Evolutionary conservation across 2,113 vertebrate genomes (phyloP), one percentile per base, ranked within the genome.

Genomic region (Thunnus thynnus): DNA sequence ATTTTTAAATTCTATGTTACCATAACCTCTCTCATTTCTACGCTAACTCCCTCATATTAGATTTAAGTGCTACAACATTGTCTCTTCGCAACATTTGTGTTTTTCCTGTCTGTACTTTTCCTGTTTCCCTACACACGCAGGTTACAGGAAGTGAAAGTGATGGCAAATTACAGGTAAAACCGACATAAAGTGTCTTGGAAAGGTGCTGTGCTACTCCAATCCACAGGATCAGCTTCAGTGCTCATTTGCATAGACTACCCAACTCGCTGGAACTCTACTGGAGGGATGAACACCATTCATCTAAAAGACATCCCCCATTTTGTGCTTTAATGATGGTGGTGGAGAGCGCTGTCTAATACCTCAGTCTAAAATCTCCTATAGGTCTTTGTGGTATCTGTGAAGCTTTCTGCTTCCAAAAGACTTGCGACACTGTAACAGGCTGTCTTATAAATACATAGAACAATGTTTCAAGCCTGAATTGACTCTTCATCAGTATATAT

Each of bases 81-180:
- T 54, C 47, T 52, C 32, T 61, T 61, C 41, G 22, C 54, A 71
- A 63, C 3, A 20, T 14, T 25, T 61, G 13, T 78, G 51, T 47
- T 32, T 4, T 66, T 13, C 2, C 36, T 2, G 27, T 41, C 1
- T 41, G 36, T 41, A 41, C 36, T 41, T 5, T 41, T 9, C 8
- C 9, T 41, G 9, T 41, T 9, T 36, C 36, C 36, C 36, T 41
- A 41, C 36, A 41, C 7, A 41, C 8, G 6, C 7, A 41, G 1
- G 36, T 41, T 41, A 41, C 36, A 41, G 36, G 36, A 41, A 41
- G 36, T 41, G 36, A 41, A 41, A 41, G 36, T 41, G 36, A 41
- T 9, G 6, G 36, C 36, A 41, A 41, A 41, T 41, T 41, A 41
- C 36, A 41, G 8, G 36, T 7, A 41, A 41, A 41, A 41, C 7